phyloP scores from a whole-genome alignment of 1,140 invertebrate genomes.

The Drosophila gunungcola region DNA sequence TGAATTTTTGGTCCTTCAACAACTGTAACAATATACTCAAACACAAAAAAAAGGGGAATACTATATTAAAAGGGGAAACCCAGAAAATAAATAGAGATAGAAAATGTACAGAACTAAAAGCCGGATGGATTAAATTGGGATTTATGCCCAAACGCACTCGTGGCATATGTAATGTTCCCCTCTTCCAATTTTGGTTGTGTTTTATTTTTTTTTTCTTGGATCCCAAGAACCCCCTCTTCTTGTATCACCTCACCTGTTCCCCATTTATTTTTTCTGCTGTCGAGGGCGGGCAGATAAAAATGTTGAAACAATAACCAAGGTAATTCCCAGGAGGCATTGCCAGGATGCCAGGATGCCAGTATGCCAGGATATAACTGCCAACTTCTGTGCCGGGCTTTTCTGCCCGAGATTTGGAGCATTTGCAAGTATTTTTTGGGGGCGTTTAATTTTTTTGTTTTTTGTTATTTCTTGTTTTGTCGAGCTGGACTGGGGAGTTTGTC shows the following conservation, averaged over 20 bases:
- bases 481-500: constrained; percentile 9
- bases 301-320: constrained; percentile 78
- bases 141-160: constrained; percentile 74
- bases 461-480: constrained; percentile 1
- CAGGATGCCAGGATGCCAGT: constrained; percentile 39
- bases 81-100: constrained; percentile 1
- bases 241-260: constrained; percentile 29
- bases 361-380: constrained; percentile 17
- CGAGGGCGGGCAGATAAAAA: constrained; percentile 62
- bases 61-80: neutral
- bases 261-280: constrained; percentile 19
- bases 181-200: neutral
- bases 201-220: neutral
- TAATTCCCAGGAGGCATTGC: constrained; percentile 67
- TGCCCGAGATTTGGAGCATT: constrained; percentile 59
- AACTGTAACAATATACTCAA: too few relatives aligned
- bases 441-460: constrained; percentile 7
- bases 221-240: neutral
- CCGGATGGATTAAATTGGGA: constrained; percentile 75
- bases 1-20: neutral
- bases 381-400: constrained; percentile 17
- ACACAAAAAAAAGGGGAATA: neutral
- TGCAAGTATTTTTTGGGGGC: constrained; percentile 31
- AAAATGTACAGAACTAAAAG: constrained; percentile 62
- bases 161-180: constrained; percentile 47